phyloP scores from a whole-genome alignment of 1,140 invertebrate genomes.

The Sminthurinus signatus region DNA sequence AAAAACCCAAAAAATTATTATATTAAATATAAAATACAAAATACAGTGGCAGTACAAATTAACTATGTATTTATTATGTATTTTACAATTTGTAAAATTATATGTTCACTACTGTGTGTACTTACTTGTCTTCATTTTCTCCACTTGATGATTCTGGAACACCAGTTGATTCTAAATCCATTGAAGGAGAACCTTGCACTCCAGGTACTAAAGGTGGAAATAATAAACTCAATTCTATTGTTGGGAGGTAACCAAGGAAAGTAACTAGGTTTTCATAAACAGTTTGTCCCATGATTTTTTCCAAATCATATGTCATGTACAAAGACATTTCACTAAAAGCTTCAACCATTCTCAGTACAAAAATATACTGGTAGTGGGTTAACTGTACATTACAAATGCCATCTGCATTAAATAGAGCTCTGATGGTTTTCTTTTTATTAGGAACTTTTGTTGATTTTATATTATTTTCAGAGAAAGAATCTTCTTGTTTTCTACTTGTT shows the following conservation, averaged over 20 bases:
- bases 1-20: not conserved
- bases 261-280: constrained; percentile 26
- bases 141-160: constrained; percentile 28
- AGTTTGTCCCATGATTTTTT: constrained; percentile 56
- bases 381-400: constrained; percentile 64
- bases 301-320: constrained; percentile 70
- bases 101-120: too few relatives aligned
- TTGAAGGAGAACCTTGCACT: constrained; percentile 16
- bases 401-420: constrained; percentile 26
- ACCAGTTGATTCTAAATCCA: constrained; percentile 20
- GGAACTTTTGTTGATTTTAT: not conserved
- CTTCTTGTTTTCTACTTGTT: not conserved
- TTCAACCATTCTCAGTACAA: constrained; percentile 75
- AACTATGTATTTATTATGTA: too few relatives aligned
- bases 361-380: constrained; percentile 89
- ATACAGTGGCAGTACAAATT: not conserved
- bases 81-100: too few relatives aligned
- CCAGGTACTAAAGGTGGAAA: constrained; percentile 23
- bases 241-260: constrained; percentile 24
- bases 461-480: too few relatives aligned
- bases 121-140: constrained; percentile 24
- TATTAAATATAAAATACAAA: not conserved
- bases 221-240: constrained; percentile 29
- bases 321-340: constrained; percentile 69
- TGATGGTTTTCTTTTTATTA: constrained; percentile 24